Base-by-base conservation (phyloP, 2,113 vertebrate genomes). In the Tachysurus vachellii region DNA sequence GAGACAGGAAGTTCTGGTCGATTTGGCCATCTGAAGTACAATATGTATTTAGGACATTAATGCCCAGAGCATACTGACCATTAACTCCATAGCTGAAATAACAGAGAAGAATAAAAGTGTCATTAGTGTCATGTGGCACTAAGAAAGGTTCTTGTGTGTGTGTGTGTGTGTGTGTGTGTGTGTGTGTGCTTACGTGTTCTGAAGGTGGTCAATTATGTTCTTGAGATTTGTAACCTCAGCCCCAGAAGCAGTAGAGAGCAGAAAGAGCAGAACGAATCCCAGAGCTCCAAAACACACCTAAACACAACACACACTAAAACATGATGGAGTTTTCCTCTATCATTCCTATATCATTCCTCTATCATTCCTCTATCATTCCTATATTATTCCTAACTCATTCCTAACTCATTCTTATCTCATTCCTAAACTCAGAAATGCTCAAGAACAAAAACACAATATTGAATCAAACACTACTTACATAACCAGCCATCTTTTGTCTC, bases 51-150 rank as follows among this genome's bases (percentile, higher is more conserved):
- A 31, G 50, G 16, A 81, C 64, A 26, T 70, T 86, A 56, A 86
- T 80, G 53, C 62, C 85, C 62, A 86, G 2, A 21, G 77, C 76
- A 23, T 57, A 86, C 53, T 86, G 85, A n/a, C 14, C 3, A 14
- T 62, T 1, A 36, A 0, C 7, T 71, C 56, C 70, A 16, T 76
- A 75, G 1, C 50, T 54, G 13, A 61, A 77, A 44, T 19, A 5
- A 64, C 11, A 61, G 57, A 62, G 42, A 57, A 11, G 31, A 62
- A 62, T 59, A 62, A 28, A 57, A 73, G 70, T 73, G 9, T 73
- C 42, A 56, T 31, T 42, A 17, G 68, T 71, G 10, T 26, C 6
- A 44, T 70, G 16, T 17, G 2, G 7, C 14, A 19, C 66, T 36
- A 9, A 28, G 2, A 70, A 70, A 70, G 2, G 11, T 36, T 4